Conservation (phyloP, 1,140 invertebrate genomes). For the Drosophila nebulosa region DNA sequence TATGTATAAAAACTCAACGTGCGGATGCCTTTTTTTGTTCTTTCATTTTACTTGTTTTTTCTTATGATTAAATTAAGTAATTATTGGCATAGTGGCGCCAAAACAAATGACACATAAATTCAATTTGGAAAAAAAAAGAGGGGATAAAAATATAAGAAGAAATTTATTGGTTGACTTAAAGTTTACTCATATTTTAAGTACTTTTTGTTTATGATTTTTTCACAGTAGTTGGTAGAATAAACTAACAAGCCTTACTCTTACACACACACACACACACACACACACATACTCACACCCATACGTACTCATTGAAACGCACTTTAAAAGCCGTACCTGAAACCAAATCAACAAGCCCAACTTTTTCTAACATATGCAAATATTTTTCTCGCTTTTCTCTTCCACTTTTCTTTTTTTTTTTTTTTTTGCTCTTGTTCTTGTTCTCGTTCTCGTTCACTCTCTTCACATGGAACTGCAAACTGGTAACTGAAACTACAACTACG, state of each 20-base stretch:
- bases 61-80: slow-evolving; percentile 76
- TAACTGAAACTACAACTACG: slow-evolving; percentile 36
- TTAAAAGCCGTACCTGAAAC: slow-evolving; percentile 19
- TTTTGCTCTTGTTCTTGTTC: slow-evolving; percentile 14
- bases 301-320: slow-evolving; percentile 24
- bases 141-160: slow-evolving; percentile 27
- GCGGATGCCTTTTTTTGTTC: slow-evolving; percentile 19
- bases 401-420: background rate
- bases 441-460: slow-evolving; percentile 16
- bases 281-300: slow-evolving; percentile 7
- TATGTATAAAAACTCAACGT: slow-evolving; percentile 64
- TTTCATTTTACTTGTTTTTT: slow-evolving; percentile 40
- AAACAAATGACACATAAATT: slow-evolving; percentile 39
- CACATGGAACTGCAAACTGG: slow-evolving; percentile 40
- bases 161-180: slow-evolving; percentile 43
- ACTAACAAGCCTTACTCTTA: slow-evolving; percentile 52
- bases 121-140: slow-evolving; percentile 40
- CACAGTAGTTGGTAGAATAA: slow-evolving; percentile 55
- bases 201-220: slow-evolving; percentile 43
- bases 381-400: slow-evolving; percentile 30
- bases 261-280: slow-evolving; percentile 11
- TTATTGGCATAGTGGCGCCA: slow-evolving; percentile 66
- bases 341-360: slow-evolving; percentile 41
- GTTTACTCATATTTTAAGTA: slow-evolving; percentile 31
- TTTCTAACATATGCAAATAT: slow-evolving; percentile 63